Base-by-base conservation (phyloP, 2,113 vertebrate species). In the Bubo blakistoni region DNA sequence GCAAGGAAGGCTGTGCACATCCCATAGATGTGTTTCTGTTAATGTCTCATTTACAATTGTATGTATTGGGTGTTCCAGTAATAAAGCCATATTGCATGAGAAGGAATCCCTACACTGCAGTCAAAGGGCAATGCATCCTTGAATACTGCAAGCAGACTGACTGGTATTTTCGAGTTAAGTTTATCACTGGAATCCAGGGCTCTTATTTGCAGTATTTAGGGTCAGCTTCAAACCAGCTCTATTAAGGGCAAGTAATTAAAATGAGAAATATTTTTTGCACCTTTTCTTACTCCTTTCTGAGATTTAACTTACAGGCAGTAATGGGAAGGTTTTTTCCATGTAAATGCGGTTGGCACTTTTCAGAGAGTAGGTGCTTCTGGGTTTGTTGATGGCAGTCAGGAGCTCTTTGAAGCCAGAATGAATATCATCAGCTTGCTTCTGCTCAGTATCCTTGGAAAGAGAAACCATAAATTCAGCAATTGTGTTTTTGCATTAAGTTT, bases 311-410 rank as follows among this genome's bases (percentile, higher is more conserved):
- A 98, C 97, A 14, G 79, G 78, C 46, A 92, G 6, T 91, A 98
- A 93, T 8, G 57, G 18, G 14, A 92, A 96, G 3, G 30, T 97
- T 90, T 97, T 97, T 72, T 98, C 98, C 10, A 77, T 24, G 0
- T 96, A 98, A n/a, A 98, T 52, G 38, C 95, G 80, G 3, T 98
- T 98, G 84, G 97, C 98, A 51, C 47, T 94, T 93, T 71, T 98
- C 85, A 98, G 95, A 0, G 91, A 40, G 47, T 97, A 97, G 34
- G 69, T 61, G 18, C 72, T 91, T 71, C 96, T 98, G 46, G 95
- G 89, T 78, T 96, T 97, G 81, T 96, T 97, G 51, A 98, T 82
- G 54, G 72, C 90, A 52, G 94, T 62, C 38, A 94, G 86, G 40
- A 98, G 84, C 5, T 55, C 42, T 81, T 97, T 95, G 95, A 98